Percentiles rank a stretch among this genome's conserved stretches.
These are phyloP conservation scores for Heteropelma amictum DNA, from an alignment of 2,888 invertebrate species.

Conservation along the genomic window DNA sequence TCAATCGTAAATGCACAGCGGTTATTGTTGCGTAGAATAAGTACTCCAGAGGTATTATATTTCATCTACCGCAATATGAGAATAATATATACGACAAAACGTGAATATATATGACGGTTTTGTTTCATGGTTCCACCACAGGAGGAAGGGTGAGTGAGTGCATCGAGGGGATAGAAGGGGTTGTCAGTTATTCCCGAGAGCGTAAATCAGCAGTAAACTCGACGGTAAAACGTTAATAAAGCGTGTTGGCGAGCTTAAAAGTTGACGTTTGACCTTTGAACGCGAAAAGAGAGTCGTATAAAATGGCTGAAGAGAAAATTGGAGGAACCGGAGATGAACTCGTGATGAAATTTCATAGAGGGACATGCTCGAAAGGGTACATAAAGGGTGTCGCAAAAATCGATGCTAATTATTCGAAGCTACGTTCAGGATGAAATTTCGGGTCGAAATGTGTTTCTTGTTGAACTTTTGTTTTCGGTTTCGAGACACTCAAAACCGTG, in stretches of 20 bases:
- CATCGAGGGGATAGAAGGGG: not conserved
- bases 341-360: constrained; percentile 29
- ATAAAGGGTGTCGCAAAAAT: no score
- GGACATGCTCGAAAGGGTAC: constrained; percentile 13
- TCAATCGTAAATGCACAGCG: no score
- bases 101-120: not conserved
- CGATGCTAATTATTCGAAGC: no score
- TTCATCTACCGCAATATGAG: no score
- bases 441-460: no score
- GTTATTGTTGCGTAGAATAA: no score
- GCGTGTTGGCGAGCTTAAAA: constrained; percentile 45
- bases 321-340: not conserved
- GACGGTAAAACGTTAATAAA: constrained; percentile 70
- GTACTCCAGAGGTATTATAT: no score
- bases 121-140: not conserved
- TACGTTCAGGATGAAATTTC: no score
- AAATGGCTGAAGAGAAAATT: constrained; percentile 10
- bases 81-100: not conserved
- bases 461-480: no score
- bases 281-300: not conserved
- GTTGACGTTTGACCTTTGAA: constrained; percentile 35
- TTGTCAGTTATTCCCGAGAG: constrained; percentile 40
- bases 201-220: constrained; percentile 69
- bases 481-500: no score
- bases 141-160: not conserved